Evolutionary conservation across 2,797 vertebrate genomes (phyloP).

Genomic region (Thunnus albacares): DNA sequence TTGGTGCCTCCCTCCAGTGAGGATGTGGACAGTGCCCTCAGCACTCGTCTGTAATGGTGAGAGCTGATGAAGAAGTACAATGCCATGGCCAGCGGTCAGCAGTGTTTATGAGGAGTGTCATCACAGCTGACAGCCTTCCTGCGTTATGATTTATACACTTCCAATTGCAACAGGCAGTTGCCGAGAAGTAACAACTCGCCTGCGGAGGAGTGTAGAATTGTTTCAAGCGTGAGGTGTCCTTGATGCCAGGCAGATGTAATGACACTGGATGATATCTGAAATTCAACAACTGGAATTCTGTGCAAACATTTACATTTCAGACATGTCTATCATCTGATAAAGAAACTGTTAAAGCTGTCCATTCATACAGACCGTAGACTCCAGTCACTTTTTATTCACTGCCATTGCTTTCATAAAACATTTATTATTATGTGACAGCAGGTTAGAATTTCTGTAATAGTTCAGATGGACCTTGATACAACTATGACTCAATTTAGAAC

Average conservation of each 20-base stretch:
- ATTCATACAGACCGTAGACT: neutral
- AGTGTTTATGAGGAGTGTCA: slow-evolving; percentile 84
- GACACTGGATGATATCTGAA: slow-evolving; percentile 50
- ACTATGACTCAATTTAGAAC: neutral
- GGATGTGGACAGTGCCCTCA: slow-evolving; percentile 59
- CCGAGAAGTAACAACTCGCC: slow-evolving; percentile 75
- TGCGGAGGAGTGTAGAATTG: slow-evolving; percentile 65
- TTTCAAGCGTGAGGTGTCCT: slow-evolving; percentile 75
- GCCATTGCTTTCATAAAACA: neutral
- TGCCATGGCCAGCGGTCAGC: slow-evolving; percentile 79
- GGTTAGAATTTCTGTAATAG: slow-evolving; percentile 2
- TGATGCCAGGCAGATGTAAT: slow-evolving; percentile 65
- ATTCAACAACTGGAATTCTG: slow-evolving; percentile 49
- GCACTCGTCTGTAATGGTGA: slow-evolving; percentile 64
- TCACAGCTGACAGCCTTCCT: slow-evolving; percentile 74
- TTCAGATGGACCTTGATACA: slow-evolving; percentile 17
- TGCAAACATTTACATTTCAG: slow-evolving; percentile 53
- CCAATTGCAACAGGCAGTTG: slow-evolving; percentile 71
- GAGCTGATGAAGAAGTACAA: slow-evolving; percentile 79
- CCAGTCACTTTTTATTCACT: slow-evolving; percentile 36
- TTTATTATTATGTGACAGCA: slow-evolving; percentile 11
- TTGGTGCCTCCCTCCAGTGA: slow-evolving; percentile 38
- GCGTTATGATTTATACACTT: slow-evolving; percentile 82
- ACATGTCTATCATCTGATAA: slow-evolving; percentile 43
- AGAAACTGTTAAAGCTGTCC: slow-evolving; percentile 14